Conservation (phyloP, 2,888 invertebrate species). For the Alviniconcha strummeri region DNA sequence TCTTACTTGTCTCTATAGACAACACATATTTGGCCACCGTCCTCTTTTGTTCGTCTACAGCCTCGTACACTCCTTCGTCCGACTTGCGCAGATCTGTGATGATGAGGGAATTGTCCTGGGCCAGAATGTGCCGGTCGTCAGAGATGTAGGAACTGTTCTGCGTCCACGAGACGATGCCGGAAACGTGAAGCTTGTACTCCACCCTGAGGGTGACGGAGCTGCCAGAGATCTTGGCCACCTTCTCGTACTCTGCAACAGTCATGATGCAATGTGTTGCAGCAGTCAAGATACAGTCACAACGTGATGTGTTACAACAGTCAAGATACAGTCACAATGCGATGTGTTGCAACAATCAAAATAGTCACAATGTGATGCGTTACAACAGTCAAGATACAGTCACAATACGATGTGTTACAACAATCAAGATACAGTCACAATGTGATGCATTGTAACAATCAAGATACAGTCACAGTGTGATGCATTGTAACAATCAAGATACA, state of each 20-base stretch:
- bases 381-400: not conserved
- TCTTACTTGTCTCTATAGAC: conserved; percentile 49
- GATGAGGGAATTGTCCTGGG: conserved; percentile 51
- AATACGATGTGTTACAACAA: too few species aligned
- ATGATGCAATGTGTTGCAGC: not conserved
- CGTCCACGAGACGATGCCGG: conserved; percentile 46
- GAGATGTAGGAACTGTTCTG: conserved; percentile 40
- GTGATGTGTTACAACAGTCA: not conserved
- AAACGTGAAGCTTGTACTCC: conserved; percentile 47
- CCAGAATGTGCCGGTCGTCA: conserved; percentile 45
- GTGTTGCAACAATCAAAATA: not conserved
- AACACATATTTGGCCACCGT: conserved; percentile 47
- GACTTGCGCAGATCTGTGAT: conserved; percentile 46
- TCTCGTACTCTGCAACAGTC: conserved; percentile 41
- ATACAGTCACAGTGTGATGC: too few species aligned
- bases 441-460: too few species aligned
- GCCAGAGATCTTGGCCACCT: conserved; percentile 43
- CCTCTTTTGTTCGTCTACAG: conserved; percentile 41
- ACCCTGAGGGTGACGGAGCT: conserved; percentile 44
- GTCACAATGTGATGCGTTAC: not conserved
- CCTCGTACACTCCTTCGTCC: conserved; percentile 49
- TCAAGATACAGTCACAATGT: too few species aligned
- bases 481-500: too few species aligned
- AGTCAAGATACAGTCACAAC: not conserved
- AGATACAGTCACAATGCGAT: not conserved